Percentiles rank a stretch among this genome's conserved stretches.
These are phyloP conservation scores for Setophaga petechia DNA, from an alignment of 2,113 vertebrate genomes.

Conservation along the genomic window DNA sequence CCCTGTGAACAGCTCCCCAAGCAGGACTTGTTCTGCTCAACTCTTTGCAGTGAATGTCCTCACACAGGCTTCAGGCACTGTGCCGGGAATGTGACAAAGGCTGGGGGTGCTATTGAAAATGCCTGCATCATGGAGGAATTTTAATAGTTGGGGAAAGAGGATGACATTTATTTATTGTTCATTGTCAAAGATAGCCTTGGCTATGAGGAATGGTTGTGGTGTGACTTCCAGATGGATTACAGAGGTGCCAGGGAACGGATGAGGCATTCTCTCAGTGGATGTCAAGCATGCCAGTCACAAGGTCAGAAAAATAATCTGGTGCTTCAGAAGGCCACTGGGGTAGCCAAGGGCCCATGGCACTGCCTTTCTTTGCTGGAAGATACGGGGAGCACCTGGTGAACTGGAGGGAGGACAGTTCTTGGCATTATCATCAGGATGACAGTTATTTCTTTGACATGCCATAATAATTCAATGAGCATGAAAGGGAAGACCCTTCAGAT, in stretches of 20 bases:
- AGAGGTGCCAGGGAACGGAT: not conserved
- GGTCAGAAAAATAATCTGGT: not conserved
- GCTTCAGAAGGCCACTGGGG: not conserved
- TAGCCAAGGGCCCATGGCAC: not conserved
- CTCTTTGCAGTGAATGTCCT: not conserved
- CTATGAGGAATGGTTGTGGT: not conserved
- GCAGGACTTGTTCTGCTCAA: not conserved
- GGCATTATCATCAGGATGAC: not conserved
- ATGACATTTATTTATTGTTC: not conserved
- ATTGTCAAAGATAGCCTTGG: not conserved
- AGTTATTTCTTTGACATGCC: constrained; percentile 17
- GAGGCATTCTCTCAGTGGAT: not conserved
- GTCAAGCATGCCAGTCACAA: not conserved
- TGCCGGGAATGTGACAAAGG: not conserved
- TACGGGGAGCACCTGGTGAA: not conserved
- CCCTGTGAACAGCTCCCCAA: not conserved
- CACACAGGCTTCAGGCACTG: accelerated
- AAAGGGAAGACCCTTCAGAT: constrained; percentile 8
- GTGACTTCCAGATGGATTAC: not conserved
- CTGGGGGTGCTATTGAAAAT: not conserved
- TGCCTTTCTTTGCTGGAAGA: not conserved
- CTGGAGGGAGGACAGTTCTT: not conserved
- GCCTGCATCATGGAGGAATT: not conserved
- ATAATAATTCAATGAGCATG: constrained; percentile 7
- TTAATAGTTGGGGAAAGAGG: not conserved